Conservation (phyloP, 2,888 invertebrate species). For the Enoplolaimus lenunculus region DNA sequence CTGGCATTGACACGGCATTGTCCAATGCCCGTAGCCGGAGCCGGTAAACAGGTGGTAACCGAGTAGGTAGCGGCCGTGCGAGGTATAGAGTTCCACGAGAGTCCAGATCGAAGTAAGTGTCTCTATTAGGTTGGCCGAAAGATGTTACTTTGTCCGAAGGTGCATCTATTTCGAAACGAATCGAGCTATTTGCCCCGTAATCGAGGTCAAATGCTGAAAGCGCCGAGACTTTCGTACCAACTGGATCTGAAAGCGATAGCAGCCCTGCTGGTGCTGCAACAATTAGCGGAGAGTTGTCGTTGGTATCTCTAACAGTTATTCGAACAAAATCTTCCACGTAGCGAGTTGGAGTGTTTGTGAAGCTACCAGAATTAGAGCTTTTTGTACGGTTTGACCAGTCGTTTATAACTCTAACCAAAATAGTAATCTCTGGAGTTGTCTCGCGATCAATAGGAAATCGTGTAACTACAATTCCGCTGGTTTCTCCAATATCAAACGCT, state of each 20-base stretch:
- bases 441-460: not conserved
- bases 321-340: not conserved
- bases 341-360: not conserved
- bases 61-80: not conserved
- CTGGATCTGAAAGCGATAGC: slow-evolving; percentile 45
- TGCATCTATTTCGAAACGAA: slow-evolving; percentile 51
- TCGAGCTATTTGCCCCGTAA: slow-evolving; percentile 62
- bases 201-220: slow-evolving; percentile 72
- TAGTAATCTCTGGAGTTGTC: not conserved
- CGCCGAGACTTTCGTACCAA: slow-evolving; percentile 69
- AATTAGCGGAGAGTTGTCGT: not conserved
- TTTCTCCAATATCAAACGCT: not conserved
- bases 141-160: not conserved
- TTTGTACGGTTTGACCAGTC: not conserved
- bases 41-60: not conserved
- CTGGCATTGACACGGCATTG: not conserved
- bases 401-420: not conserved
- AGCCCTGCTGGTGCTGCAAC: not conserved
- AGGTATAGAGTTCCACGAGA: not conserved
- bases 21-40: not conserved
- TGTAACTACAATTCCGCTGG: not conserved
- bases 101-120: not conserved
- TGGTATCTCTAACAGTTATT: not conserved
- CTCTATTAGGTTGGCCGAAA: not conserved
- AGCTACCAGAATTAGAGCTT: not conserved